Conservation (phyloP, 2,113 vertebrate species). For the Hirundichthys speculiger region DNA sequence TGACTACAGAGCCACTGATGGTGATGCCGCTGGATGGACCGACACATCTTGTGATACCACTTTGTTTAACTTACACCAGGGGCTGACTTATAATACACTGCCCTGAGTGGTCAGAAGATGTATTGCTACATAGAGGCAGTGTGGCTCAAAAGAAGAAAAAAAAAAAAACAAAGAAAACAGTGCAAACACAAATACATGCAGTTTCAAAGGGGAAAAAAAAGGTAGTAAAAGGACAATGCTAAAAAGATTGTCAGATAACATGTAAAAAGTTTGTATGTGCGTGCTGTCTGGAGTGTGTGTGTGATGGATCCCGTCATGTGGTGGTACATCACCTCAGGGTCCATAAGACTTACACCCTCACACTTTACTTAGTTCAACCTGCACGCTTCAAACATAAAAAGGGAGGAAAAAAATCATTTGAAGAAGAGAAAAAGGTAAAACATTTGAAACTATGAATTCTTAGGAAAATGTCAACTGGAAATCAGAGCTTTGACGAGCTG, state of each 20-base stretch:
- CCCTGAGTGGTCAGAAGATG: too few species aligned
- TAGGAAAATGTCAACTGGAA: slow-evolving; percentile 60
- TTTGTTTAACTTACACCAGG: too few species aligned
- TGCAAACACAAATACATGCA: slow-evolving; percentile 69
- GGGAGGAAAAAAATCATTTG: slow-evolving; percentile 6
- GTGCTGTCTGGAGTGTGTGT: slow-evolving; percentile 42
- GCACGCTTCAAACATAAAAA: slow-evolving; percentile 27
- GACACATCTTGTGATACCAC: too few species aligned
- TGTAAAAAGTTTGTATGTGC: slow-evolving; percentile 17
- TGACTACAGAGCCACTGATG: too few species aligned
- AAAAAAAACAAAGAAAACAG: slow-evolving; percentile 54
- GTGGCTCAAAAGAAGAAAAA: background rate
- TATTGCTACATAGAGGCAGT: too few species aligned
- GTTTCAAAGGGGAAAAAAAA: slow-evolving; percentile 21
- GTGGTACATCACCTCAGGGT: slow-evolving; percentile 67
- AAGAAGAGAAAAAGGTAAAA: slow-evolving; percentile 28
- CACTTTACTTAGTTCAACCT: slow-evolving; percentile 41
- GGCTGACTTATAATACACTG: too few species aligned
- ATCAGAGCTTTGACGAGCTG: slow-evolving; percentile 54
- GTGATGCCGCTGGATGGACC: too few species aligned
- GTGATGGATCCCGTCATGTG: slow-evolving; percentile 67
- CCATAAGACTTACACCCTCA: slow-evolving; percentile 21
- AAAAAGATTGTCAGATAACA: slow-evolving; percentile 42
- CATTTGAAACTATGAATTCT: slow-evolving; percentile 32
- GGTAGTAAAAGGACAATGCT: slow-evolving; percentile 18